phyloP scores from a whole-genome alignment of 2,797 vertebrate species.

The Phoeniculus purpureus region DNA sequence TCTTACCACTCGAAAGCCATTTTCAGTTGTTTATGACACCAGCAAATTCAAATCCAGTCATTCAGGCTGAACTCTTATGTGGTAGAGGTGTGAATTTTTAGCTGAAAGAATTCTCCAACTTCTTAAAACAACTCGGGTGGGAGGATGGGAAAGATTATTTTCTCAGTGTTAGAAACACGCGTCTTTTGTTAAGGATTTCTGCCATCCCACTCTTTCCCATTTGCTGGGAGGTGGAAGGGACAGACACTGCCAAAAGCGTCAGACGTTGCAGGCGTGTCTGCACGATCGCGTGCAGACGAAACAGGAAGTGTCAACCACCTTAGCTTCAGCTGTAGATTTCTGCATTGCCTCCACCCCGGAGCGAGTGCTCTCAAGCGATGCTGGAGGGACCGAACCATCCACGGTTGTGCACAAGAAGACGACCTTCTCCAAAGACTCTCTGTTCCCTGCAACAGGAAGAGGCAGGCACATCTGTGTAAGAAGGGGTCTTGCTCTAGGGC shows the following conservation, averaged over 20 bases:
- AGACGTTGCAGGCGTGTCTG: neutral
- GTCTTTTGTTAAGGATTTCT: conserved; percentile 33
- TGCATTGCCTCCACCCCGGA: neutral
- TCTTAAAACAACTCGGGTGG: neutral
- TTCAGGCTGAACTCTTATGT: neutral
- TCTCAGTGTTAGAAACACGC: neutral
- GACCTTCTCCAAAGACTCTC: neutral
- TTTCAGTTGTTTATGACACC: neutral
- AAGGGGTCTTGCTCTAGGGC: neutral
- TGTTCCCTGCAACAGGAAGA: neutral
- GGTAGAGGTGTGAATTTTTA: neutral
- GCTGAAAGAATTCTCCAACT: neutral
- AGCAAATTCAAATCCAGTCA: neutral
- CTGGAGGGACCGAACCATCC: neutral
- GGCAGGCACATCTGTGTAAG: neutral
- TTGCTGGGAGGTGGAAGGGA: neutral
- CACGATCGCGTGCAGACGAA: neutral
- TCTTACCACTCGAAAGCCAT: neutral
- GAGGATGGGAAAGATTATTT: neutral
- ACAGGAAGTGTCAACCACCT: neutral
- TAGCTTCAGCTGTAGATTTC: neutral
- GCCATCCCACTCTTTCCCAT: conserved; percentile 5
- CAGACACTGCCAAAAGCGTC: neutral
- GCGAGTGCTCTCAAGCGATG: neutral
- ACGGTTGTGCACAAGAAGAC: accelerated